Evolutionary conservation across 92 coral and sea anemone species (phyloP), one percentile per base, ranked within the genome.

Genomic region (Isaurus tuberculatus): DNA sequence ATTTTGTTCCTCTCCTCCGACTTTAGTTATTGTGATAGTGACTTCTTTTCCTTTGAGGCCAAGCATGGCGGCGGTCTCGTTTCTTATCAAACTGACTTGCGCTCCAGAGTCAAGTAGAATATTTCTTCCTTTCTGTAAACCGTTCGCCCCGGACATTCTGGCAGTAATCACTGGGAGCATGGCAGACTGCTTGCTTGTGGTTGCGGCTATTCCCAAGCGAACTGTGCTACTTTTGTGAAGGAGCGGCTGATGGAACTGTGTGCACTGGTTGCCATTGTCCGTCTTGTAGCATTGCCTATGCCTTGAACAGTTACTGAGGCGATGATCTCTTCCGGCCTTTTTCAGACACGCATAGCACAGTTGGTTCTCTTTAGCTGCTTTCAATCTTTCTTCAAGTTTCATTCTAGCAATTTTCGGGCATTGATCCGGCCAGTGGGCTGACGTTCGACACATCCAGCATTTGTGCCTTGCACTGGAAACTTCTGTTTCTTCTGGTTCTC

Each of bases 371-470:
- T 79, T 84, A 30, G 86, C 92, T 13, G 19, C 72, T 20, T 65
- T 85, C 55, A 26, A 42, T 69, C 80, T 44, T 26, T 86, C 89
- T 58, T 86, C 92, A 17, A 86, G 73, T 31, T 51, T 83, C 72
- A 86, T 83, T 17, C 60, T 79, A 42, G 81, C 75, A 40, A 82
- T 65, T 66, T 78, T 86, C 73, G 65, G 51, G 57, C 90, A 83
- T 46, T 90, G 93, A 75, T 90, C 90, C 29, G 93, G 93, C 88
- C 91, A 90, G 30, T 90, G 93, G 8, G 84, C 79, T 26, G 89
- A 87, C 32, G 40, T 53, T 16, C 73, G 79, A 69, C 94, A 81
- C 63, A 58, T 34, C 87, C 90, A 81, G 65, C 90, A 81, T 65
- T 81, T 87, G 66, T 60, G 66, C 13, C 66, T 60, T 60, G 11